Evolutionary conservation across 1,140 invertebrate species (phyloP).

Genomic region (Chionoecetes opilio): DNA sequence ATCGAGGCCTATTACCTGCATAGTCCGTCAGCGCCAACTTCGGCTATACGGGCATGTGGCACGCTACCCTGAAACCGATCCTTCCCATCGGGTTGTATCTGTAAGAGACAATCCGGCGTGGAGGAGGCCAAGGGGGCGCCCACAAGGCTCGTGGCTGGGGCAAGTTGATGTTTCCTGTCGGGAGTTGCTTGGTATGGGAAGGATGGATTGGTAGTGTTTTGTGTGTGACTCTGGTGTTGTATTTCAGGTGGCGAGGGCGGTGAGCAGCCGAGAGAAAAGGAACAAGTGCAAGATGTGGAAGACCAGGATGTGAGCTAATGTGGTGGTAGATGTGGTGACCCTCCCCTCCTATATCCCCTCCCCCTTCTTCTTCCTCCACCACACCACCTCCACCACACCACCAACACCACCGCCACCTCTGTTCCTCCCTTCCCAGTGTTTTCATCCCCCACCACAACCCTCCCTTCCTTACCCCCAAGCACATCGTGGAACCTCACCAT

Average conservation of each 20-base stretch:
- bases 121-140: no score
- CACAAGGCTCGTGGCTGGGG: no score
- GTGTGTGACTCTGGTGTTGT: no score
- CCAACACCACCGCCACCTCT: constrained; percentile 46
- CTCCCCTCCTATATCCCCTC: constrained; percentile 23
- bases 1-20: no score
- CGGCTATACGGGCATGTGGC: no score
- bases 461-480: constrained; percentile 22
- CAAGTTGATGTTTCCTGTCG: no score
- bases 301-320: constrained; percentile 78
- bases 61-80: no score
- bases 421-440: not conserved
- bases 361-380: constrained; percentile 39
- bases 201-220: no score
- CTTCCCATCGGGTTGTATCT: no score
- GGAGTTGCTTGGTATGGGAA: no score
- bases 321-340: constrained; percentile 71
- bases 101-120: no score
- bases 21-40: no score
- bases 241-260: constrained; percentile 69
- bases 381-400: constrained; percentile 50
- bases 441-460: constrained; percentile 34
- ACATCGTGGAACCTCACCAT: constrained; percentile 48
- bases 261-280: constrained; percentile 73
- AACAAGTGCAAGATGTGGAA: constrained; percentile 75